Evolutionary conservation across 2,888 invertebrate genomes (phyloP).

Genomic region (Leptopilina myrica): DNA sequence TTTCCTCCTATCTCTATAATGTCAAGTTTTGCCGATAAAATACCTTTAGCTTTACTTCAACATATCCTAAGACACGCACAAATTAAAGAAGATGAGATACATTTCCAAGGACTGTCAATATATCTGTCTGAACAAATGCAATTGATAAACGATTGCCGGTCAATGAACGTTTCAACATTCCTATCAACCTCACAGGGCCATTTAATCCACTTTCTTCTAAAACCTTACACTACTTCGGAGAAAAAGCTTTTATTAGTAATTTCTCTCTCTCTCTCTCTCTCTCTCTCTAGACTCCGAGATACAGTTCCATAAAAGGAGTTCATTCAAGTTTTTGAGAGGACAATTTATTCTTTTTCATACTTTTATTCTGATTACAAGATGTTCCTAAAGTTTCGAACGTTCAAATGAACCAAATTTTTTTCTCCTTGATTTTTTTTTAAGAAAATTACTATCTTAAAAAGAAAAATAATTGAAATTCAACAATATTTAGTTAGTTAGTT

Average conservation of each 20-base stretch:
- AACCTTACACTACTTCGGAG: constrained; percentile 8
- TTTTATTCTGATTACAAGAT: too few relatives aligned
- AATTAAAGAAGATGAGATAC: constrained; percentile 23
- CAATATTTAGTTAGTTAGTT: too few relatives aligned
- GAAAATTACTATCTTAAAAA: too few relatives aligned
- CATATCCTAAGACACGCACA: neutral
- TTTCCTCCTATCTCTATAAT: constrained; percentile 17
- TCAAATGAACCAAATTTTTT: too few relatives aligned
- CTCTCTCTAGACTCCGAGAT: neutral
- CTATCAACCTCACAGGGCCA: constrained; percentile 6
- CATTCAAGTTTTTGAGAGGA: neutral
- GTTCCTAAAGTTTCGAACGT: too few relatives aligned
- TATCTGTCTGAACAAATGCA: constrained; percentile 27
- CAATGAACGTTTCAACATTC: constrained; percentile 37
- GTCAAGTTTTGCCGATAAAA: constrained; percentile 28
- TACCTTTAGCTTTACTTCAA: neutral
- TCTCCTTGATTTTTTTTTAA: too few relatives aligned
- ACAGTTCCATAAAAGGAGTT: neutral
- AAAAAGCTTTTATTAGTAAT: neutral
- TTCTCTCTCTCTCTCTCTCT: neutral
- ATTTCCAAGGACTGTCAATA: constrained; percentile 27
- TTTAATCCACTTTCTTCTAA: constrained; percentile 23
- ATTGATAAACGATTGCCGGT: constrained; percentile 34
- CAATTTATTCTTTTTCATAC: neutral
- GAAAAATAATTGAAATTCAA: too few relatives aligned